A percentile compares a stretch with the other conserved stretches of the same genome.
These are phyloP conservation scores for Pleuronectes platessa DNA, from an alignment of 2,113 vertebrate species.

Conservation along the genomic window DNA sequence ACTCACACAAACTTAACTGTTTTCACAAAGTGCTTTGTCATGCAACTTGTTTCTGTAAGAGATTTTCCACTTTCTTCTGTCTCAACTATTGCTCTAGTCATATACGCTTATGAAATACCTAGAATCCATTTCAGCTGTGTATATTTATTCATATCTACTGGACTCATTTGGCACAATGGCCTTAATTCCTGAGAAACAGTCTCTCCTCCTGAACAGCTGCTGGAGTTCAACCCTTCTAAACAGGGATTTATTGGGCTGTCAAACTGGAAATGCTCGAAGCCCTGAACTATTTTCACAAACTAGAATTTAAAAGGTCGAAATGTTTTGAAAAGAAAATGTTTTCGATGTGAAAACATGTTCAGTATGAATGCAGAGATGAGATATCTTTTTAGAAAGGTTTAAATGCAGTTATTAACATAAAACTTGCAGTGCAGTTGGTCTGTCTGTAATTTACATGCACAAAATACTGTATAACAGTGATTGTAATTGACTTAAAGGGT, in stretches of 20 bases:
- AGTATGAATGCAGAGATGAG: no score
- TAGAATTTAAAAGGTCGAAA: no score
- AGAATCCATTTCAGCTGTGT: constrained; percentile 4
- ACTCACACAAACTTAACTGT: constrained; percentile 54
- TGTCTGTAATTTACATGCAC: no score
- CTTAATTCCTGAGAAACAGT: constrained; percentile 8
- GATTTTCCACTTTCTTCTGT: constrained; percentile 12
- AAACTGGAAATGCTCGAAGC: background rate
- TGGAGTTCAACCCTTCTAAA: constrained; percentile 8
- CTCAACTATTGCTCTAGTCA: constrained; percentile 11
- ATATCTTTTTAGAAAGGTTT: no score
- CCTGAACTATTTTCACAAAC: constrained; percentile 2
- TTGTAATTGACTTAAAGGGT: no score
- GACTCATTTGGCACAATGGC: constrained; percentile 3
- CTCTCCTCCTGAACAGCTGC: background rate
- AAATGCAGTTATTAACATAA: no score
- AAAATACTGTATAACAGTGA: no score
- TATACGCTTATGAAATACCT: constrained; percentile 33
- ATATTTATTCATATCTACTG: constrained; percentile 32
- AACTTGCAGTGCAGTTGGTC: no score
- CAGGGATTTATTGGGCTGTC: background rate
- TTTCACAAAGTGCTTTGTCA: constrained; percentile 75
- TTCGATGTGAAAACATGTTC: no score
- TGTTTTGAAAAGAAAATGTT: no score
- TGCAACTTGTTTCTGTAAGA: constrained; percentile 65